phyloP scores from a whole-genome alignment of 2,888 invertebrate genomes.

The Athalia cordata region DNA sequence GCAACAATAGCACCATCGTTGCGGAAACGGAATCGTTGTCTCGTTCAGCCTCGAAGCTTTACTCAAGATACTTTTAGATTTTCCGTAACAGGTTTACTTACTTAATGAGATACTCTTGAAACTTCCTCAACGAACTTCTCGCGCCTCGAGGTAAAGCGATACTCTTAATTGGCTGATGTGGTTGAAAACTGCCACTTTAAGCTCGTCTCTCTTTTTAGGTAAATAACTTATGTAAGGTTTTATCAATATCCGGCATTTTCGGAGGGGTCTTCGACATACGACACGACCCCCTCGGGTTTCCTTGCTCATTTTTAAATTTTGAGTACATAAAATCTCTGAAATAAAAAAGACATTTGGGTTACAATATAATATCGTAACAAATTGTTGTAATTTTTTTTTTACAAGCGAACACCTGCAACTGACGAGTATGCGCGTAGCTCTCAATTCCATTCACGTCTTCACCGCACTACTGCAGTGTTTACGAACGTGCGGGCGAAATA shows the following conservation, averaged over 20 bases:
- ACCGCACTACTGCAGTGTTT: too few relatives aligned
- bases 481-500: neutral
- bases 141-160: constrained; percentile 26
- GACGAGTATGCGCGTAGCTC: too few relatives aligned
- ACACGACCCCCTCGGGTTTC: neutral
- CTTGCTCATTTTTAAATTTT: neutral
- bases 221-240: constrained; percentile 40
- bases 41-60: neutral
- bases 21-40: neutral
- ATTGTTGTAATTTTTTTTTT: too few relatives aligned
- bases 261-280: neutral
- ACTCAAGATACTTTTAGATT: constrained; percentile 12
- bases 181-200: constrained; percentile 36
- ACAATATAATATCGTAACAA: too few relatives aligned
- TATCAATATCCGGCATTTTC: constrained; percentile 34
- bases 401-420: too few relatives aligned
- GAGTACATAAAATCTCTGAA: too few relatives aligned
- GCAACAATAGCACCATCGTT: too few relatives aligned
- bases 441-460: too few relatives aligned
- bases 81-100: constrained; percentile 20
- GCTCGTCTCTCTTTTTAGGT: constrained; percentile 20
- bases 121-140: constrained; percentile 13
- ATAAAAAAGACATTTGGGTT: too few relatives aligned
- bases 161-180: constrained; percentile 40
- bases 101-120: constrained; percentile 28